Percentiles rank a stretch among this genome's conserved stretches.
Conservation (phyloP, 2,888 invertebrate species). For the Rhingia campestris region DNA sequence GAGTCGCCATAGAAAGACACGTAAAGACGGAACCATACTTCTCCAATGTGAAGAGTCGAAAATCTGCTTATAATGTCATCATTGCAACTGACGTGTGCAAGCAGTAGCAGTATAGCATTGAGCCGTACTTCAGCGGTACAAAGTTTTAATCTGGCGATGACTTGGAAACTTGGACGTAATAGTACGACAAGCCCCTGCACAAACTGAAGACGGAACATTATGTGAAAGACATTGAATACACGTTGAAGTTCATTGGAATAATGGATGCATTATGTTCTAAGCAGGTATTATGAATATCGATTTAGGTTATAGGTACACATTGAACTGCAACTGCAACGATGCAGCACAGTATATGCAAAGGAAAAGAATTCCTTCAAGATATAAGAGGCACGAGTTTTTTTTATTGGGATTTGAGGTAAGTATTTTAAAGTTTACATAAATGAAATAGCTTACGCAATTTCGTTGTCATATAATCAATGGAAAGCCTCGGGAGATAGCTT, state of each 20-base stretch:
- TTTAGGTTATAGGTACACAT: conserved; percentile 33
- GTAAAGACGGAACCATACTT: background rate
- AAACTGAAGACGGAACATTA: background rate
- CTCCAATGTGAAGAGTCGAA: conserved; percentile 13
- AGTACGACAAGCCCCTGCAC: conserved; percentile 23
- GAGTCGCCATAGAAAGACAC: conserved; percentile 1
- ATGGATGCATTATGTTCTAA: conserved; percentile 33
- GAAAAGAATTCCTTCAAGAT: too few relatives aligned
- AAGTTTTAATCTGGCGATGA: conserved; percentile 58
- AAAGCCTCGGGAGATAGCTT: too few relatives aligned
- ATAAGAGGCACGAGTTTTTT: too few relatives aligned
- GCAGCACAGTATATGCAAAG: background rate
- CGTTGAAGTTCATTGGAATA: conserved; percentile 53
- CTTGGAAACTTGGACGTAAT: conserved; percentile 46
- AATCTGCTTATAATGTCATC: conserved; percentile 38
- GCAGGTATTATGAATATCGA: conserved; percentile 61
- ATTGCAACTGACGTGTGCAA: conserved; percentile 11
- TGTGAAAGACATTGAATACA: conserved; percentile 21
- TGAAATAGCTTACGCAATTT: too few relatives aligned
- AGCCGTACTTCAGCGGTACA: conserved; percentile 23
- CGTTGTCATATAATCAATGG: too few relatives aligned
- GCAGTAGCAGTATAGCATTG: conserved; percentile 6
- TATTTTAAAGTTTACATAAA: too few relatives aligned
- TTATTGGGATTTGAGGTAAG: too few relatives aligned
- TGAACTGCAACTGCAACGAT: background rate